Evolutionary conservation across 2,888 invertebrate species (phyloP).

Genomic region (Chydorus sphaericus): DNA sequence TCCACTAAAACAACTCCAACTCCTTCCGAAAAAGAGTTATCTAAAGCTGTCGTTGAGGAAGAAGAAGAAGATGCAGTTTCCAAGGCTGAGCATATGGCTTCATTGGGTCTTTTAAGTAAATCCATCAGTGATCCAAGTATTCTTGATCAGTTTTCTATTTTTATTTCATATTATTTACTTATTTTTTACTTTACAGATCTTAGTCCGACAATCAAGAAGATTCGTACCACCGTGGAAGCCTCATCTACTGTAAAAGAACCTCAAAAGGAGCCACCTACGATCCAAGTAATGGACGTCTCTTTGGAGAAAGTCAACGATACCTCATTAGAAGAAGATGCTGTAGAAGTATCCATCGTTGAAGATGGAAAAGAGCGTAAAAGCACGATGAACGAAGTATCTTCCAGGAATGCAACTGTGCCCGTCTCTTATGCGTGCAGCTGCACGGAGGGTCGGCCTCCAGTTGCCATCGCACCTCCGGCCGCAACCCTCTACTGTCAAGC

Average conservation of each 20-base stretch:
- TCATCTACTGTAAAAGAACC: background rate
- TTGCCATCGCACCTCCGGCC: background rate
- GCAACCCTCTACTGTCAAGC: constrained; percentile 39
- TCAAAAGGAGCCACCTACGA: background rate
- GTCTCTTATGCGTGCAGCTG: background rate
- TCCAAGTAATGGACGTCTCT: background rate
- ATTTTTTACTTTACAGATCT: too few relatives aligned
- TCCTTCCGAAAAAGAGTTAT: background rate
- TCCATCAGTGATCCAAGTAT: background rate
- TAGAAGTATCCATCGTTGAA: background rate
- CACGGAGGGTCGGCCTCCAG: background rate
- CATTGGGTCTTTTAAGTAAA: constrained; percentile 11
- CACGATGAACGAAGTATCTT: background rate
- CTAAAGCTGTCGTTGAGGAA: background rate
- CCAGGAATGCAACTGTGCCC: background rate
- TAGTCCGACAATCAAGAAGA: background rate
- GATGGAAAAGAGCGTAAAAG: background rate
- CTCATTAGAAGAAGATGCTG: background rate
- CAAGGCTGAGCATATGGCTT: constrained; percentile 13
- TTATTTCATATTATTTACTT: too few relatives aligned
- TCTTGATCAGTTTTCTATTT: background rate
- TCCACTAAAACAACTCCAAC: background rate
- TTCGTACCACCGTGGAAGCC: background rate
- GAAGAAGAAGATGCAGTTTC: background rate
- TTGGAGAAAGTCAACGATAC: background rate